phyloP scores from a whole-genome alignment of 2,797 vertebrate species.

The Aldrovandia affinis region DNA sequence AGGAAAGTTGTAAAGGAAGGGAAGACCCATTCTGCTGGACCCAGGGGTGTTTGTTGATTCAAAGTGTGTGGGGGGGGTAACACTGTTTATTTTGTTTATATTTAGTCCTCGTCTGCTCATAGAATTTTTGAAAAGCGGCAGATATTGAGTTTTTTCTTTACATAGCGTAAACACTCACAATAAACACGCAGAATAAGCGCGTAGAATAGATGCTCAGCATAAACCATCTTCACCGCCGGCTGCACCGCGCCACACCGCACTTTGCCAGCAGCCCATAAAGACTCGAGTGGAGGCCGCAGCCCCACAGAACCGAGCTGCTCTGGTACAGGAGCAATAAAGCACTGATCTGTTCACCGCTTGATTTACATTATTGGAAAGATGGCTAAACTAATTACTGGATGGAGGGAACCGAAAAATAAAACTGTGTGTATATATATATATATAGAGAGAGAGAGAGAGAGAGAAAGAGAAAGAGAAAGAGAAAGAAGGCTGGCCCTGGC shows the following conservation, averaged over 20 bases:
- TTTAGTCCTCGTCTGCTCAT: no score
- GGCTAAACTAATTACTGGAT: neutral
- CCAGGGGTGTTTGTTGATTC: no score
- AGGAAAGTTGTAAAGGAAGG: no score
- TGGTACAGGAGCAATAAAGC: neutral
- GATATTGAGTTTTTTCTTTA: neutral
- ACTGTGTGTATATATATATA: neutral
- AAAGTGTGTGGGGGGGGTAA: no score
- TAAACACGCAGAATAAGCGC: no score
- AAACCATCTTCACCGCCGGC: neutral
- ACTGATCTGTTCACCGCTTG: neutral
- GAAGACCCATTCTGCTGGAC: no score
- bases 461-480: no score
- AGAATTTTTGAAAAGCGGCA: neutral
- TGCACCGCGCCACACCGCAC: neutral
- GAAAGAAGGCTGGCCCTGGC: neutral
- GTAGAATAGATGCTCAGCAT: neutral
- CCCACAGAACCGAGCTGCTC: neutral
- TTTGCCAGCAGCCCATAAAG: neutral
- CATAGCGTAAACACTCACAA: no score
- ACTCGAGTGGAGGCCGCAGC: neutral
- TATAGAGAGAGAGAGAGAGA: neutral
- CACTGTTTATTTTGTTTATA: no score
- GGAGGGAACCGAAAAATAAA: no score
- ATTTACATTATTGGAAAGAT: neutral